Percentiles rank a stretch among this genome's conserved stretches.
phyloP scores from a whole-genome alignment of 2,113 vertebrate genomes.

The Narcine bancroftii region DNA sequence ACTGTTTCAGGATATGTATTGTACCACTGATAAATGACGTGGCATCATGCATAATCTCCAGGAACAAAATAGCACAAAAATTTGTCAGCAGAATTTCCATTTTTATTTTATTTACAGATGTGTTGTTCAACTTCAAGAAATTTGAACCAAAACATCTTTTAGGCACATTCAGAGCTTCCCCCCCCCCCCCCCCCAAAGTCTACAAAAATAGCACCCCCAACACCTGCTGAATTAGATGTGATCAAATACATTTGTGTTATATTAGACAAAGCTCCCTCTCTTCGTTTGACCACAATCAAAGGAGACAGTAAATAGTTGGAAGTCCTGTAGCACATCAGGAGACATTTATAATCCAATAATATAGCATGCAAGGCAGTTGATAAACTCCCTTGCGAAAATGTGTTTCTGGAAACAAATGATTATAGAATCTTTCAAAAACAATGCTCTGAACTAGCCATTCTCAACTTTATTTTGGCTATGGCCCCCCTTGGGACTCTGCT shows the following conservation, averaged over 20 bases:
- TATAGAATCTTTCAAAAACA: neutral
- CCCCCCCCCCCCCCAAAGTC: no score
- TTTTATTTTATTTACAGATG: neutral
- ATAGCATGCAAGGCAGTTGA: neutral
- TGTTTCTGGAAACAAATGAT: neutral
- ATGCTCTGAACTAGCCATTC: no score
- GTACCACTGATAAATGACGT: neutral
- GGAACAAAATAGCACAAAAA: neutral
- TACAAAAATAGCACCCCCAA: neutral
- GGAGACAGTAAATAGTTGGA: neutral
- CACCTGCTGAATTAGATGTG: neutral
- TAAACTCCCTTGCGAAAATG: neutral
- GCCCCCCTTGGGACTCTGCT: no score
- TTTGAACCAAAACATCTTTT: neutral
- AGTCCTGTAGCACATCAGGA: neutral
- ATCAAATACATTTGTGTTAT: neutral
- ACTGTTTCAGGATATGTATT: neutral
- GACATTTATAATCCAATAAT: neutral
- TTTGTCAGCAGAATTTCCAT: neutral
- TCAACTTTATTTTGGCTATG: no score
- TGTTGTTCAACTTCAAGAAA: neutral
- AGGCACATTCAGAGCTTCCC: neutral
- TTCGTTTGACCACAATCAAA: neutral
- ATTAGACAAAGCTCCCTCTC: neutral
- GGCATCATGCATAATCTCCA: neutral